Conservation (phyloP, 2,113 vertebrate species). For the Menidia beryllina region DNA sequence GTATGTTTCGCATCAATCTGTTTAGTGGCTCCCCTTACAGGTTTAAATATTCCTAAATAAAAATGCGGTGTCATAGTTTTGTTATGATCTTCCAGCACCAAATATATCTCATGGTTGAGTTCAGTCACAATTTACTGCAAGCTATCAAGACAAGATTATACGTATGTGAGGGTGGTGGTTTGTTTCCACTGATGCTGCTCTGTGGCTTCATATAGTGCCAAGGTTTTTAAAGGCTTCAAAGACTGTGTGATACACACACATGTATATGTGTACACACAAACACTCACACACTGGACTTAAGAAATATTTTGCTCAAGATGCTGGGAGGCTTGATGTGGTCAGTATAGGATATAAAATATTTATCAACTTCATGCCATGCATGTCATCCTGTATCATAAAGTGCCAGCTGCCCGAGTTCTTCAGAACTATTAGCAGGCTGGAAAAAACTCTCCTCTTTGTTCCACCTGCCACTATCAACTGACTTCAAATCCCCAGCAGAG, state of each 20-base stretch:
- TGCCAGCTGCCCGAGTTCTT: slow-evolving; percentile 57
- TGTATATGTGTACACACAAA: background rate
- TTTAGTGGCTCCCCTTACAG: slow-evolving; percentile 33
- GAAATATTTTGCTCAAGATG: slow-evolving; percentile 11
- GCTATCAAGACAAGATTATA: slow-evolving; percentile 37
- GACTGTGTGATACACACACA: too few relatives aligned
- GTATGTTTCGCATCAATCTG: slow-evolving; percentile 7
- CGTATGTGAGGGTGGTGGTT: slow-evolving; percentile 44
- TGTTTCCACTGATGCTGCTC: slow-evolving; percentile 32
- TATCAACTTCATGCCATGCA: slow-evolving; percentile 19
- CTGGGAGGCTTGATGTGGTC: slow-evolving; percentile 30
- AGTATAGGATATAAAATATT: slow-evolving; percentile 58
- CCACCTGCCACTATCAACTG: slow-evolving; percentile 58
- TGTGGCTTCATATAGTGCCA: slow-evolving; percentile 59
- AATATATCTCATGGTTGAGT: slow-evolving; percentile 46
- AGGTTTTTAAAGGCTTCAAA: slow-evolving; percentile 66
- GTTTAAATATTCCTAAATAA: slow-evolving; percentile 42
- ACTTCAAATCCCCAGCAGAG: slow-evolving; percentile 11
- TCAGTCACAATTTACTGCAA: slow-evolving; percentile 39
- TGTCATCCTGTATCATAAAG: slow-evolving; percentile 60
- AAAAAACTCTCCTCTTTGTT: slow-evolving; percentile 24
- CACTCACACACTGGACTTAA: too few relatives aligned
- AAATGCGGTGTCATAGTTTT: slow-evolving; percentile 29
- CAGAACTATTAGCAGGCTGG: slow-evolving; percentile 35
- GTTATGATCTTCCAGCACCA: slow-evolving; percentile 28